Conservation (phyloP, 2,113 vertebrate genomes). For the Amphiprion ocellaris region DNA sequence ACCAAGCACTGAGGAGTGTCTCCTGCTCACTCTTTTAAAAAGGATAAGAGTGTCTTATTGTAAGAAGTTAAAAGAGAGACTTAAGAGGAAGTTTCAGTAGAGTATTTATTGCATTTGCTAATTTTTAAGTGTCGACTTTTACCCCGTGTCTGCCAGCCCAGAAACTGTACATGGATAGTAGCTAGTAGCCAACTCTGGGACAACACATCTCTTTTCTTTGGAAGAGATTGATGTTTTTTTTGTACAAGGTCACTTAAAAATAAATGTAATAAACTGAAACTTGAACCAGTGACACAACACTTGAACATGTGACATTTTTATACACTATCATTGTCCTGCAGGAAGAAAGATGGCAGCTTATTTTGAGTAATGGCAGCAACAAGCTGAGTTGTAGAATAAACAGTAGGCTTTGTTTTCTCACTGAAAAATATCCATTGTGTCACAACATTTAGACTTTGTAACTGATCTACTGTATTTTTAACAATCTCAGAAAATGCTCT, state of each 20-base stretch:
- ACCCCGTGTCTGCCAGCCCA: background rate
- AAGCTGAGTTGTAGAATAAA: no score
- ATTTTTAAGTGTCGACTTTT: background rate
- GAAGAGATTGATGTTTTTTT: background rate
- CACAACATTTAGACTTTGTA: background rate
- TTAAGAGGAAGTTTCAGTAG: background rate
- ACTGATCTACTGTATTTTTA: background rate
- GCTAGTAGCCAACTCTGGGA: background rate
- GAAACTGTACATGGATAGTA: background rate
- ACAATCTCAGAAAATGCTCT: background rate
- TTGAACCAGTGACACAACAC: background rate
- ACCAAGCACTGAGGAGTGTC: no score
- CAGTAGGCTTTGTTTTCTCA: conserved; percentile 3
- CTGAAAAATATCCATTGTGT: background rate
- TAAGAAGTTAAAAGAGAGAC: background rate
- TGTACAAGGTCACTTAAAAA: background rate
- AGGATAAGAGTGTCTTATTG: background rate
- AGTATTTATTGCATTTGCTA: background rate
- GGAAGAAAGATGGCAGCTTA: no score
- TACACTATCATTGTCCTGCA: no score
- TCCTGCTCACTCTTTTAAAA: background rate
- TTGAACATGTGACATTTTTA: no score
- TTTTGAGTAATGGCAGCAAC: no score
- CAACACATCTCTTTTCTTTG: background rate
- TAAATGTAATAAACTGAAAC: background rate